These are phyloP conservation scores for Tenthredo distinguenda DNA, from an alignment of 2,888 invertebrate genomes.

Conservation along the genomic window DNA sequence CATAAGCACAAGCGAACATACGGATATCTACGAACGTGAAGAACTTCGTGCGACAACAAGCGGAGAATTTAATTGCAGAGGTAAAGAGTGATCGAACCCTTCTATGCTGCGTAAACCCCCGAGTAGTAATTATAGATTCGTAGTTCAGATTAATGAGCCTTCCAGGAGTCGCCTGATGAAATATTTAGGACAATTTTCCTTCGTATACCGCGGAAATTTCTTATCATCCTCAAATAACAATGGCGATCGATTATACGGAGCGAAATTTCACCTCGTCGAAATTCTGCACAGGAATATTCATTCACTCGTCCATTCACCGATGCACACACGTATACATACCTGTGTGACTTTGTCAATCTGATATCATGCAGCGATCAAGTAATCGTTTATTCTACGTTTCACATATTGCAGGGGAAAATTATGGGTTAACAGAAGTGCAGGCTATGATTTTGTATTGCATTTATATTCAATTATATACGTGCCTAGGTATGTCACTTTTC, in stretches of 20 bases:
- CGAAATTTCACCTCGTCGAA: background rate
- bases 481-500: too few relatives aligned
- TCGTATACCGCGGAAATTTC: background rate
- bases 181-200: background rate
- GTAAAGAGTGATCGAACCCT: slow-evolving; percentile 15
- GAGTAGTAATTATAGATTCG: slow-evolving; percentile 1
- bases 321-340: background rate
- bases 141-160: background rate
- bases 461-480: background rate
- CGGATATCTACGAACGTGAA: background rate
- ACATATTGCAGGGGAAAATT: background rate
- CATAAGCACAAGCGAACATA: background rate
- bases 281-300: background rate
- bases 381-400: background rate
- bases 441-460: background rate
- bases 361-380: background rate
- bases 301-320: background rate
- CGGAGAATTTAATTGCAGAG: slow-evolving; percentile 1
- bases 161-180: background rate
- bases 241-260: background rate
- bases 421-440: background rate
- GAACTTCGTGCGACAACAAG: slow-evolving; percentile 15
- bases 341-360: background rate
- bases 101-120: background rate
- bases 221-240: background rate